phyloP scores from a whole-genome alignment of 2,113 vertebrate genomes.

The Tiliqua scincoides region DNA sequence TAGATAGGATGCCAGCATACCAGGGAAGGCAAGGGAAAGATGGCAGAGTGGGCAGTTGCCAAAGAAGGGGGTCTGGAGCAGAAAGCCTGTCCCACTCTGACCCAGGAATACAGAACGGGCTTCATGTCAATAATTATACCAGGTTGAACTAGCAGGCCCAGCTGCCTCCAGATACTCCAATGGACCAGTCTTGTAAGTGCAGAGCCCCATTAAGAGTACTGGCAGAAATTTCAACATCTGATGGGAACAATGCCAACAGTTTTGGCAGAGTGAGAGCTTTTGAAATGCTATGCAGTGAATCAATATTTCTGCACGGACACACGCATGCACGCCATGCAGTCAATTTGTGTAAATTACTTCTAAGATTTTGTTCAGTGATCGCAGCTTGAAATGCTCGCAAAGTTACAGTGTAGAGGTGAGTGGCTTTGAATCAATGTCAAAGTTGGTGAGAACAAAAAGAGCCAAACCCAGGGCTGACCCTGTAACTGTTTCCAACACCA shows the following conservation, averaged over 20 bases:
- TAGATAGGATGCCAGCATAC: too few relatives aligned
- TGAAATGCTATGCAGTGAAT: conserved; percentile 23
- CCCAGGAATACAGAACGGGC: too few relatives aligned
- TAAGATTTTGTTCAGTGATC: not conserved
- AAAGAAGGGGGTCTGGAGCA: too few relatives aligned
- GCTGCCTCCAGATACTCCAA: conserved; percentile 2
- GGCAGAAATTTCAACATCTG: conserved; percentile 1
- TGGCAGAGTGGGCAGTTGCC: too few relatives aligned
- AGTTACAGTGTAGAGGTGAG: not conserved
- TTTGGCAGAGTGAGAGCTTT: conserved; percentile 29
- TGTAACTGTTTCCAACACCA: not conserved
- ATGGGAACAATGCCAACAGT: conserved; percentile 14
- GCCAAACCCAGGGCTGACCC: not conserved
- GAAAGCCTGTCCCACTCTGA: too few relatives aligned
- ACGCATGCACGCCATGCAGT: not conserved
- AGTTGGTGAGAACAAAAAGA: not conserved
- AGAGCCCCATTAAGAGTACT: conserved; percentile 43
- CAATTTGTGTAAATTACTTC: conserved; percentile 43
- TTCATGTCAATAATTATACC: too few relatives aligned
- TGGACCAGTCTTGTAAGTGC: not conserved
- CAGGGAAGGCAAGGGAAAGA: too few relatives aligned
- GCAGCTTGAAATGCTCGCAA: not conserved
- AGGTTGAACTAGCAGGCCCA: too few relatives aligned
- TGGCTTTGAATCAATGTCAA: not conserved
- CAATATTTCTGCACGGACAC: not conserved